A percentile compares a stretch with the other conserved stretches of the same genome.
Evolutionary conservation across 2,113 vertebrate genomes (phyloP).

Genomic region (Melospiza georgiana): DNA sequence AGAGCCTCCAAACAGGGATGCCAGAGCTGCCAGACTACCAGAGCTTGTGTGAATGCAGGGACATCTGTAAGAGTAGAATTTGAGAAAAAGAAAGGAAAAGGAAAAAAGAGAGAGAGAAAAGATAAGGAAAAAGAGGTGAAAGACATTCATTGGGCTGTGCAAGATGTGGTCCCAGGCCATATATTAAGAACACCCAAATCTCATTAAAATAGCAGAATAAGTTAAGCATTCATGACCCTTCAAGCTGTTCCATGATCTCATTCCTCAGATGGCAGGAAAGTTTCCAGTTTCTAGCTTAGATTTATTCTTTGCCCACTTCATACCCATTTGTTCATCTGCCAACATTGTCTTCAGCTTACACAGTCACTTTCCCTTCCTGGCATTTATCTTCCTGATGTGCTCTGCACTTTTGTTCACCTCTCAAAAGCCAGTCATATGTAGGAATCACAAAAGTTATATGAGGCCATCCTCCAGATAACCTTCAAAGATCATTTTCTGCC

Average conservation of each 20-base stretch:
- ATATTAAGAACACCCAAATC: background rate
- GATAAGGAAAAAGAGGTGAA: background rate
- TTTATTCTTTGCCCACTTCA: conserved; percentile 43
- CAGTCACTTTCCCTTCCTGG: conserved; percentile 51
- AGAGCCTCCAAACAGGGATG: background rate
- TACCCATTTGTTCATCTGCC: conserved; percentile 54
- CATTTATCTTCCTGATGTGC: conserved; percentile 43
- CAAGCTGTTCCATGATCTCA: conserved; percentile 31
- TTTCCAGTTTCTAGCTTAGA: conserved; percentile 1
- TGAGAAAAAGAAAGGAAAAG: background rate
- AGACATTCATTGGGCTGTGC: background rate
- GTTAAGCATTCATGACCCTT: background rate
- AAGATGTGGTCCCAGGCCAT: background rate
- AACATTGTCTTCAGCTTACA: conserved; percentile 55
- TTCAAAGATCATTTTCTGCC: background rate
- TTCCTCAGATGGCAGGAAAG: conserved; percentile 30
- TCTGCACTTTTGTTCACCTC: conserved; percentile 54
- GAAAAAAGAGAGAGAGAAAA: background rate
- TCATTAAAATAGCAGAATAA: conserved; percentile 22
- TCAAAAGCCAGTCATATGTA: conserved; percentile 4
- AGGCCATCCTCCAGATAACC: conserved; percentile 48
- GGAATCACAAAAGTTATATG: background rate
- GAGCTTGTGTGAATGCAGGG: background rate
- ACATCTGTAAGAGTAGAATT: background rate
- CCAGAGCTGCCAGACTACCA: background rate